Evolutionary conservation across 2,888 invertebrate species (phyloP), one percentile per base, ranked within the genome.

Genomic region (Caenorhabditis zanzibari): DNA sequence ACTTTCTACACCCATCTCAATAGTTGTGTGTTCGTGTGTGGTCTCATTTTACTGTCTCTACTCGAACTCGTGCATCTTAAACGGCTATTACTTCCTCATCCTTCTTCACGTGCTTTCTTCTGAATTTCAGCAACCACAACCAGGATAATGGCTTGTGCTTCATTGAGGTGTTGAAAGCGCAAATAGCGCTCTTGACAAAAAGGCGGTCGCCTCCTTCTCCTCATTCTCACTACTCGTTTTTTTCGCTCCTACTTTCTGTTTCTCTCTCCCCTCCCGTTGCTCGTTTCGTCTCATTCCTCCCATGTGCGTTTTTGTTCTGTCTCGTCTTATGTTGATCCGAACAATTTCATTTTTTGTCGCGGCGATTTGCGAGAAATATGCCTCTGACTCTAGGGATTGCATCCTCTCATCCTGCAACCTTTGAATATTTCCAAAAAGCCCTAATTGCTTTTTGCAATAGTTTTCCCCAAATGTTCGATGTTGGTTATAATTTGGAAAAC

Each of bases 101-200:
- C n/a, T 19, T 26, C 26, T 52, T 75, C 64, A 58, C 64, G 61
- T 24, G 54, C 54, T 3, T 7, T 47, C n/a, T 38, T 24, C 66
- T 24, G 58, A 79, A 56, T 64, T 79, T 71, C 76, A 77, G 77
- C 56, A 56, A 35, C 32, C 41, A 47, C 44, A 58, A 58, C 58
- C 56, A 61, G 44, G 79, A 71, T 79, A 71, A 79, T 79, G 63
- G 52, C 61, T 56, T 69, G 69, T 59, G 58, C 79, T 71, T 79
- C 79, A 79, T 77, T 71, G 79, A 79, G 79, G 79, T 79, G 79
- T 79, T 79, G 79, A 79, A 79, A 79, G 71, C 79, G 79, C 79
- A 79, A 79, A 79, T 63, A 79, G 71, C 79, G 79, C 79, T 79
- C 79, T 79, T 69, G 81, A 74, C 74, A 69, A 81, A 63, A 75